Conservation (phyloP, 2,113 vertebrate genomes). For the Percina caprodes region DNA sequence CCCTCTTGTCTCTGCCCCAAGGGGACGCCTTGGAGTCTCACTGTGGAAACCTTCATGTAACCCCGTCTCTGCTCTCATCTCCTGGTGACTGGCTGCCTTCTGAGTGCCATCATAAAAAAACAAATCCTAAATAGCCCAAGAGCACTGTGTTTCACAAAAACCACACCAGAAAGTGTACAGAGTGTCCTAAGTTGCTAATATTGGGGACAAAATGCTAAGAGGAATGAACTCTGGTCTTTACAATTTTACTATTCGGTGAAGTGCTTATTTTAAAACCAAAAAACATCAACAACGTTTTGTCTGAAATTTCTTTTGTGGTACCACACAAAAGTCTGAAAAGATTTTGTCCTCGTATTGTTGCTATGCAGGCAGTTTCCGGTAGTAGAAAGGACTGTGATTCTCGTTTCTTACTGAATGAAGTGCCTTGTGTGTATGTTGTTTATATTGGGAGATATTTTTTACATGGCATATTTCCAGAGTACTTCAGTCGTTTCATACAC, state of each 20-base stretch:
- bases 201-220: slow-evolving; percentile 77
- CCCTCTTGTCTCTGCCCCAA: slow-evolving; percentile 69
- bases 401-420: slow-evolving; percentile 92
- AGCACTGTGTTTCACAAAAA: slow-evolving; percentile 70
- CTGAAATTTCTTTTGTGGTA: slow-evolving; percentile 65
- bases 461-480: slow-evolving; percentile 92
- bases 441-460: slow-evolving; percentile 94
- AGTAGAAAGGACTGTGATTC: slow-evolving; percentile 90
- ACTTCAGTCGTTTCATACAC: slow-evolving; percentile 91
- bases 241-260: slow-evolving; percentile 79
- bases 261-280: slow-evolving; percentile 85
- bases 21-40: slow-evolving; percentile 67
- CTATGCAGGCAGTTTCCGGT: slow-evolving; percentile 91
- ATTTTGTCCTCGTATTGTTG: slow-evolving; percentile 79
- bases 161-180: slow-evolving; percentile 53
- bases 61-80: slow-evolving; percentile 44
- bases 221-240: slow-evolving; percentile 82
- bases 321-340: slow-evolving; percentile 65
- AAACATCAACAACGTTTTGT: slow-evolving; percentile 44
- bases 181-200: slow-evolving; percentile 41
- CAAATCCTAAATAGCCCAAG: slow-evolving; percentile 67
- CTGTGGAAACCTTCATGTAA: slow-evolving; percentile 66
- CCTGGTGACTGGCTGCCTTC: slow-evolving; percentile 70
- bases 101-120: slow-evolving; percentile 66
- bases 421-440: slow-evolving; percentile 98